Base-by-base conservation (phyloP, 2,797 vertebrate species). In the Coregonus suidteri region DNA sequence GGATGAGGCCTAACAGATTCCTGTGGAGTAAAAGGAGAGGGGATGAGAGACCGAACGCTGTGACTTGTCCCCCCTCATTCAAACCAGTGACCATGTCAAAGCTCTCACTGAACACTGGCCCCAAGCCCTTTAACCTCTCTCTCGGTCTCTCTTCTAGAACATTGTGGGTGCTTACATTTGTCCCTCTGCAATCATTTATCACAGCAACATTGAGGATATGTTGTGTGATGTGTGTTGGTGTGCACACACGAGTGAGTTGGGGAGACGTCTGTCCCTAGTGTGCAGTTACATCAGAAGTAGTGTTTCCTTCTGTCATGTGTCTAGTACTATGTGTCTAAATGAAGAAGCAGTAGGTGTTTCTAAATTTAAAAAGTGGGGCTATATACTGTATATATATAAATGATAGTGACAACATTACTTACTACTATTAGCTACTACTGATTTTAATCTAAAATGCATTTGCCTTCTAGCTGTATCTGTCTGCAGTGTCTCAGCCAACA, bases 1-100 rank as follows among this genome's bases (percentile, higher is more conserved):
- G 95, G 78, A 96, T 95, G 71, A 94, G 90, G 84, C 94, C 92
- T 84, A 95, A 90, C 65, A 95, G 88, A 88, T 93, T 95, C 91
- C 95, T 96, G 91, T 53, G 47, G 85, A 51, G 81, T 4, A 66
- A 78, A 73, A n/a, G 85, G 25, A 76, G 51, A 74, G 20, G 0
- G 31, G 9, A 37, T 88, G 68, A 91, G 83, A 3, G 68, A 20
- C 64, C 6, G 3, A 52, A 37, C 20, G 11, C 41, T 11, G 41
- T 47, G 41, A 47, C 41, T 47, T 47, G 41, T 68, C 62, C 30
- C 37, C 4, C 31, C 34, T 15, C 74, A 64, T 47, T 41, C 25
- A 20, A 25, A 66, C 74, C 75, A 47, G 65, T 15, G 70, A 73
- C 76, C 80, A 25, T 69, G 62, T 71, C 54, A 75, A 80, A 74